Percentiles rank a stretch among this genome's conserved stretches.
Evolutionary conservation across 2,888 invertebrate genomes (phyloP).

Genomic region (Dyspetes luteomarginatus): DNA sequence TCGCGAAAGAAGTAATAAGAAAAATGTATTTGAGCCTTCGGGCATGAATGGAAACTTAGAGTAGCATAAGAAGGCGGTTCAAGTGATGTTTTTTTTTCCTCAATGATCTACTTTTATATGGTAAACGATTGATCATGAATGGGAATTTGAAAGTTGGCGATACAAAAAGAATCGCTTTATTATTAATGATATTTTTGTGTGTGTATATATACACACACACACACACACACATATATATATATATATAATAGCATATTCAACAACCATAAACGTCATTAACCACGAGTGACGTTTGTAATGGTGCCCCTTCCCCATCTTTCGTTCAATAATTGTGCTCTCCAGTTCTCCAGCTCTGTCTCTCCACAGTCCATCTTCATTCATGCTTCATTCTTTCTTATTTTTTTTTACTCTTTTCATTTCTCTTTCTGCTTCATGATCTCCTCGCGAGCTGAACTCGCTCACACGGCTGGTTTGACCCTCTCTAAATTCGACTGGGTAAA

Average conservation of each 20-base stretch:
- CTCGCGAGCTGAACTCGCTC: slow-evolving; percentile 25
- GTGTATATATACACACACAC: no score
- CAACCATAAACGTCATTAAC: slow-evolving; percentile 67
- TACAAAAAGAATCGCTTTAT: no score
- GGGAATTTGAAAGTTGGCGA: no score
- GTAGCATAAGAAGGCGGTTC: no score
- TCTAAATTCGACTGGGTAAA: slow-evolving; percentile 65
- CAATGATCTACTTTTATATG: no score
- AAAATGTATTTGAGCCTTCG: no score
- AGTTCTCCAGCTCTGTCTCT: slow-evolving; percentile 38
- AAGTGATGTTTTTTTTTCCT: no score
- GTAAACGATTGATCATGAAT: no score
- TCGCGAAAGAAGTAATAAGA: no score
- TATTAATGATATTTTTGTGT: background rate
- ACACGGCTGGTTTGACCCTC: slow-evolving; percentile 55
- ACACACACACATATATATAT: no score
- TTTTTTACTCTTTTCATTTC: slow-evolving; percentile 10
- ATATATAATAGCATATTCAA: slow-evolving; percentile 23
- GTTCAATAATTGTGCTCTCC: slow-evolving; percentile 70
- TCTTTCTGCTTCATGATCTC: background rate
- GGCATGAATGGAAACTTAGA: no score
- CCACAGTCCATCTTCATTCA: slow-evolving; percentile 21
- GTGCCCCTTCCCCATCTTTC: slow-evolving; percentile 31
- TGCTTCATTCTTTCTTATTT: slow-evolving; percentile 1
- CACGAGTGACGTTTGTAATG: slow-evolving; percentile 62